Evolutionary conservation across 2,797 vertebrate species (phyloP), one percentile per base, ranked within the genome.

Genomic region (Sebastes vulpes): DNA sequence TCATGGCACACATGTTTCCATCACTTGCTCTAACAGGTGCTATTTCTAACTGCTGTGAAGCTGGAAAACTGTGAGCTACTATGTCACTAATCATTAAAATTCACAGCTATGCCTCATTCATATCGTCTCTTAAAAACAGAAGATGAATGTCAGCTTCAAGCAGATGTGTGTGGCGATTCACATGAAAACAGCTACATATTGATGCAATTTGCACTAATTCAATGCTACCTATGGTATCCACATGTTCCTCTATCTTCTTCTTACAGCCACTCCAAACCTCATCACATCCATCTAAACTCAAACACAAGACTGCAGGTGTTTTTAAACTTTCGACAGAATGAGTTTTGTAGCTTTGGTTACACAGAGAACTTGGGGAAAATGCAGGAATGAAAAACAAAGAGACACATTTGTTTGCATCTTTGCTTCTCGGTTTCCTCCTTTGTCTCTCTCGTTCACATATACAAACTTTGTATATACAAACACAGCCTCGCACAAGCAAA

Each of bases 401-500:
- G 32, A 38, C 28, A 12, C 1, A 6, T 61, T 64, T 75, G 71
- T 77, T 89, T 90, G 75, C 63, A 61, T 84, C 71, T 72, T 48
- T 74, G 50, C 26, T 46, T 89, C n/a, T 75, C 74, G 7, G 11
- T 76, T 53, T 69, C 20, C 28, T 67, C 70, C 9, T 64, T 70
- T 29, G 18, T 77, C 52, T 48, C 20, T 29, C 48, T 72, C 7
- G 35, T 57, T 65, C 58, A 65, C 25, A 53, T 68, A 75, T 31
- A 56, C 68, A 89, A 82, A 87, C 64, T 32, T 61, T 11, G 48
- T 48, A 79, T 56, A 81, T 31, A 80, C 82, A 87, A 87, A 88
- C 87, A 74, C 63, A 74, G 65, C n/a, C 72, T 65, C 42, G 46
- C 59, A 61, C 75, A 70, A 25, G 32, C 74, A n/a, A 59, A 50